Evolutionary conservation across 1,140 invertebrate species (phyloP), one percentile per base, ranked within the genome.

Genomic region (Orussus abietinus): DNA sequence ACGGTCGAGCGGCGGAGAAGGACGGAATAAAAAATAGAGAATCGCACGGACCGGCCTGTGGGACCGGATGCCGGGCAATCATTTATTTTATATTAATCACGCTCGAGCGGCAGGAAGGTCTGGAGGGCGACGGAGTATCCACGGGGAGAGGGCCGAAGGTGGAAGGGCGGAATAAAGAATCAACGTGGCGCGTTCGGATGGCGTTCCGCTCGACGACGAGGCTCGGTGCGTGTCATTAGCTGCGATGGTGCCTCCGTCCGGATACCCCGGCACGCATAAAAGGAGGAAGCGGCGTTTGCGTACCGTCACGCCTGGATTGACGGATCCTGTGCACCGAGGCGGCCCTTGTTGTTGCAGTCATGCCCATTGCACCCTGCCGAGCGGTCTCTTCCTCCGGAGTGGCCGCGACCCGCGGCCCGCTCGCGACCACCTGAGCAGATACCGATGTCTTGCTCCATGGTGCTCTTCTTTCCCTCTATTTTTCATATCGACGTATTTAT

Each of bases 71-170:
- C 48, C 51, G 46, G 45, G 60, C 56, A 69, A 69, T 70, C 64
- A 67, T 70, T 72, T 65, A 68, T 70, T 71, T 64, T 64, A 70
- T 70, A 71, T 73, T 66, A 71, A 70, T 73, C 64, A 65, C 62
- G 49, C 50, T 51, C 48, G 48, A 49, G 59, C 56, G 51, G 52
- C 52, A 64, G 49, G 47, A 46, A 58, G 55, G 13, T 13, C 4
- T 9, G n/a, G 49, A 49, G 45, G 49, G 45, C 14, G 34, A 38
- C 15, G 35, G 43, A 50, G 49, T 29, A 45, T 47, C 39, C 3
- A 10, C 18, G 36, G 36, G 17, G 18, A 35, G 22, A 20, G 19
- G 21, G 25, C 20, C 12, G 4, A 21, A 19, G 20, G 22, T 34
- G 7, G 22, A 37, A 41, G 30, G 42, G 35, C 34, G 35, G 40